These are phyloP conservation scores for Atta cephalotes DNA, from an alignment of 1,140 invertebrate genomes.

Conservation along the genomic window DNA sequence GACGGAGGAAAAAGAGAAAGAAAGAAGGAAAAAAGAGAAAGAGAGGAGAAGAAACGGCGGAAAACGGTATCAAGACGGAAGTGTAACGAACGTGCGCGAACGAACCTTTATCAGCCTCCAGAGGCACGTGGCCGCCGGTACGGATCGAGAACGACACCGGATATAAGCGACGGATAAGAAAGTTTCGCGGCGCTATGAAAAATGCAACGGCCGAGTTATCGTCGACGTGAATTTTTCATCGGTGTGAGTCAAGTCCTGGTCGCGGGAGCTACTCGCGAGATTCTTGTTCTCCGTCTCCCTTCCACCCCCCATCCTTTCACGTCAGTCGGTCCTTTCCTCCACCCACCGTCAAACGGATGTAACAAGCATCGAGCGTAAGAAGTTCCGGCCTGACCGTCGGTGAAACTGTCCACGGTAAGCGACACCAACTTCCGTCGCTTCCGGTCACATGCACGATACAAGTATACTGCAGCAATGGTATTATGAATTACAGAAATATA, in stretches of 20 bases:
- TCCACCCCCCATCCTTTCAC: neutral
- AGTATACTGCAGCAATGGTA: neutral
- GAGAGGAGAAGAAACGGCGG: neutral
- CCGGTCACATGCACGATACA: slow-evolving; percentile 42
- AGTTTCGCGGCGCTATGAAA: slow-evolving; percentile 84
- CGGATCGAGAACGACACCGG: slow-evolving; percentile 81
- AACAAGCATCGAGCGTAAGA: slow-evolving; percentile 56
- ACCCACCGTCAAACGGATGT: slow-evolving; percentile 37
- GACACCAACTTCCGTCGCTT: slow-evolving; percentile 38
- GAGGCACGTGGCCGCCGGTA: slow-evolving; percentile 77
- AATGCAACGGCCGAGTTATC: slow-evolving; percentile 85
- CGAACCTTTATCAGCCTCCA: slow-evolving; percentile 80
- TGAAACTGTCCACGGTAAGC: slow-evolving; percentile 16
- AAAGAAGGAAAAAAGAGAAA: slow-evolving; percentile 15
- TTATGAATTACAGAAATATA: slow-evolving; percentile 1
- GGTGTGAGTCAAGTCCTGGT: slow-evolving; percentile 69
- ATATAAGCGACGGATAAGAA: slow-evolving; percentile 84
- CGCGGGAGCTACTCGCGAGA: slow-evolving; percentile 58
- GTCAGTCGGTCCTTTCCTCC: slow-evolving; percentile 9
- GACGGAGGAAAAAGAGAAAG: slow-evolving; percentile 18
- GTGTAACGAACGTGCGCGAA: slow-evolving; percentile 43
- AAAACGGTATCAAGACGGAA: slow-evolving; percentile 59
- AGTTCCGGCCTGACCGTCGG: slow-evolving; percentile 49
- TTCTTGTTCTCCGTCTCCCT: slow-evolving; percentile 10
- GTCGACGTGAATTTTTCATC: slow-evolving; percentile 85